phyloP scores from a whole-genome alignment of 2,113 vertebrate species.

The Okapia johnstoni region DNA sequence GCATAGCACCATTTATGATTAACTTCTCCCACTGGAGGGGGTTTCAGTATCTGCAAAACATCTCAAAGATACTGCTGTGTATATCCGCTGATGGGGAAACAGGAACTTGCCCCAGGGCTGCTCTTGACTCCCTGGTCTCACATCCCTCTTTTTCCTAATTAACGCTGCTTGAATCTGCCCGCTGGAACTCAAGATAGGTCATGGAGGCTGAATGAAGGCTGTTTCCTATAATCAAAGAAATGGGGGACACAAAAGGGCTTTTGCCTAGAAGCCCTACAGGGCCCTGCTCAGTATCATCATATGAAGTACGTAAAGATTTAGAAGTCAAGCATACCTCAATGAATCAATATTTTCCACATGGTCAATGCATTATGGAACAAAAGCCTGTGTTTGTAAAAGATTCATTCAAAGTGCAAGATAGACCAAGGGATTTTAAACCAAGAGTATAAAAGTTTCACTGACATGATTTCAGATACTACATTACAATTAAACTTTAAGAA shows the following conservation, averaged over 20 bases:
- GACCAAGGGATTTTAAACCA: slow-evolving; percentile 4
- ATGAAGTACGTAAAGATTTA: not conserved
- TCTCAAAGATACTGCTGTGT: not conserved
- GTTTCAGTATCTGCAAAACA: not conserved
- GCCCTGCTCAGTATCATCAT: not conserved
- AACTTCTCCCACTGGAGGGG: not conserved
- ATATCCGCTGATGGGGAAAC: not conserved
- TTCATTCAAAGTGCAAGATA: not conserved
- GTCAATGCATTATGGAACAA: not conserved
- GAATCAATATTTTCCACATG: not conserved
- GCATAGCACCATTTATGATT: not conserved
- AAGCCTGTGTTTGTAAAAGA: not conserved
- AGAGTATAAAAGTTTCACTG: not conserved
- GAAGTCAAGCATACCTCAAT: not conserved
- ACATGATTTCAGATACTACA: not conserved
- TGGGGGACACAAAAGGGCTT: not conserved
- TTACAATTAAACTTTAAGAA: not conserved
- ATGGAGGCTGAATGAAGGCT: not conserved
- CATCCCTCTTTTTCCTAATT: not conserved
- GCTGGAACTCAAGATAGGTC: not conserved
- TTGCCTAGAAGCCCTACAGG: not conserved
- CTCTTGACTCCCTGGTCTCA: not conserved
- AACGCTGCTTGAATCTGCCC: not conserved
- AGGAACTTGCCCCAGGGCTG: not conserved
- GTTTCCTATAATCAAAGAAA: not conserved